Conservation (phyloP, 2,797 vertebrate genomes). For the Sebastes aleutianus region DNA sequence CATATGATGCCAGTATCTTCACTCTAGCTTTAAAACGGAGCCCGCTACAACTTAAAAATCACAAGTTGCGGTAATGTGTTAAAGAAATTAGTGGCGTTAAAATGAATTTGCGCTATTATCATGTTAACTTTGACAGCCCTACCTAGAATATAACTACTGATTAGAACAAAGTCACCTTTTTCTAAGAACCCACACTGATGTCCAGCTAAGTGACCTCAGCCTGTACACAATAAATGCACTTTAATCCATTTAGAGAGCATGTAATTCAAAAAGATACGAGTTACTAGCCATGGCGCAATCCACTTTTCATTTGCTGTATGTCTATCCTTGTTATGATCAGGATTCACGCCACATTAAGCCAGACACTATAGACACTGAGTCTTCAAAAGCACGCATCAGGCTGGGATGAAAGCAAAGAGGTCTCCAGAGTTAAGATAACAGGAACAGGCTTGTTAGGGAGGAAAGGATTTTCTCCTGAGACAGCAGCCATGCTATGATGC, state of each 20-base stretch:
- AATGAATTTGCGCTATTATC: no score
- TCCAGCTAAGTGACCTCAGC: constrained; percentile 7
- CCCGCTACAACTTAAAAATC: no score
- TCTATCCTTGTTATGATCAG: constrained; percentile 33
- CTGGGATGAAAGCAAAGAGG: constrained; percentile 55
- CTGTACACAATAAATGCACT: constrained; percentile 21
- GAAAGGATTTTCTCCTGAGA: constrained; percentile 43
- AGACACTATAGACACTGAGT: background rate
- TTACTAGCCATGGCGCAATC: constrained; percentile 6
- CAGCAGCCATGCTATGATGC: constrained; percentile 14
- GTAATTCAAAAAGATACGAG: constrained; percentile 17
- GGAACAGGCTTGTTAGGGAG: constrained; percentile 47
- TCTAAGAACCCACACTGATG: constrained; percentile 3
- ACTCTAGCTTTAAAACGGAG: no score
- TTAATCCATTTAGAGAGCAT: constrained; percentile 39
- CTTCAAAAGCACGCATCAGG: constrained; percentile 40
- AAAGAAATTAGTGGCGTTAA: no score
- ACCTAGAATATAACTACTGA: background rate
- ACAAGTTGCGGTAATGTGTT: no score
- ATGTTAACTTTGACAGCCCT: no score
- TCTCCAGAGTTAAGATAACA: constrained; percentile 52
- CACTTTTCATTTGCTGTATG: background rate
- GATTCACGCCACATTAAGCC: constrained; percentile 38
- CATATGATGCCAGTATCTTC: no score
- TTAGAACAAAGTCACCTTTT: constrained; percentile 17